Conservation (phyloP, 1,140 invertebrate species). For the Aphis craccivora region DNA sequence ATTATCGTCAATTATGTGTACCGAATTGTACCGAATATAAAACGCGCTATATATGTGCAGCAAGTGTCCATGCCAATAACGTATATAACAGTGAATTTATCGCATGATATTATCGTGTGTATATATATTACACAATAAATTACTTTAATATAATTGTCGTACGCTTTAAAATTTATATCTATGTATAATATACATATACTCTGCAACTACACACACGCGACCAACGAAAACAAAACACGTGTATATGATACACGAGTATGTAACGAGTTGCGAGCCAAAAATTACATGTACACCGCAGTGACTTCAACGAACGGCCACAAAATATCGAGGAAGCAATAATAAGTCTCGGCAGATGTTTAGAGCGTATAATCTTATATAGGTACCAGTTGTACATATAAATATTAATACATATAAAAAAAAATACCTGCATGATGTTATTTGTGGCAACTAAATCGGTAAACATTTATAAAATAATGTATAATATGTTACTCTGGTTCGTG, state of each 20-base stretch:
- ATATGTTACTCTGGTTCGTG: background rate
- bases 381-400: background rate
- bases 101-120: no score
- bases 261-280: background rate
- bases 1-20: background rate
- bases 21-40: background rate
- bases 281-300: background rate
- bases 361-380: background rate
- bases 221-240: background rate
- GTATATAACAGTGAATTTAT: no score
- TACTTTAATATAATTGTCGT: background rate
- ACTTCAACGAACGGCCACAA: conserved; percentile 35
- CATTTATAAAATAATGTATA: conserved; percentile 2
- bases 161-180: background rate
- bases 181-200: background rate
- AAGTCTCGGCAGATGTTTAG: background rate
- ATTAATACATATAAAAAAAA: background rate
- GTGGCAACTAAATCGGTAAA: background rate
- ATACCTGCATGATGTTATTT: background rate
- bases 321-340: background rate
- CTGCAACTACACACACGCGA: background rate
- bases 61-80: background rate
- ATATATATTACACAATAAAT: no score
- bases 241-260: background rate
- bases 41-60: background rate